Percentiles rank a stretch among this genome's conserved stretches.
Evolutionary conservation across 2,888 invertebrate species (phyloP).

Genomic region (Lasioglossum figueresi): DNA sequence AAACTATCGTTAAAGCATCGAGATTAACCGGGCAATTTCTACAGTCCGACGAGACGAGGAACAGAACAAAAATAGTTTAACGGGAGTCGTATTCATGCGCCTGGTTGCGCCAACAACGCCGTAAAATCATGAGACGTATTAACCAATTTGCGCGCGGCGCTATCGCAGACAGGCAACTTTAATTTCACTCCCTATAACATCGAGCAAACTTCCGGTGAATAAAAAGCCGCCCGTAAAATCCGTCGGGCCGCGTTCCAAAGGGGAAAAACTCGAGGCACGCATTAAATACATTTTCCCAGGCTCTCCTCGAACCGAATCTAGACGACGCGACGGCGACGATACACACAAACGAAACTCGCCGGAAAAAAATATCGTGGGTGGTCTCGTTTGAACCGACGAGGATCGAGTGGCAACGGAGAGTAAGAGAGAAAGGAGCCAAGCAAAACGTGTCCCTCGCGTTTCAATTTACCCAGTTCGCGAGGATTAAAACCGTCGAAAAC

Average conservation of each 20-base stretch:
- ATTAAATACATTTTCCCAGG: not conserved
- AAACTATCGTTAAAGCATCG: not conserved
- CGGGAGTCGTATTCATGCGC: not conserved
- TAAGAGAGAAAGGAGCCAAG: not conserved
- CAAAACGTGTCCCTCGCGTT: not conserved
- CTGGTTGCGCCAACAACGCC: not conserved
- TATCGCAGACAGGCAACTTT: not conserved
- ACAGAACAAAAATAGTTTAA: not conserved
- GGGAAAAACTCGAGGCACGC: not conserved
- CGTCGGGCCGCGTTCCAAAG: not conserved
- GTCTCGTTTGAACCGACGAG: not conserved
- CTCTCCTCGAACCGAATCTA: not conserved
- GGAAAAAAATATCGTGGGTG: not conserved
- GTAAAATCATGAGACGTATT: not conserved
- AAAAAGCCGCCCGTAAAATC: not conserved
- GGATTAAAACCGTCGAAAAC: constrained; percentile 18
- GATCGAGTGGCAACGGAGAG: not conserved
- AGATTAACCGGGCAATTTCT: not conserved
- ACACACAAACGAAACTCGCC: not conserved
- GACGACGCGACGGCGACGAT: not conserved
- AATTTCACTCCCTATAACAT: not conserved
- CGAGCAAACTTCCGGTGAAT: not conserved
- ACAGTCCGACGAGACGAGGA: not conserved
- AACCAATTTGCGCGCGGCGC: not conserved
- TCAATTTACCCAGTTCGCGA: constrained; percentile 12